Evolutionary conservation across 2,888 invertebrate genomes (phyloP), one percentile per base, ranked within the genome.

Genomic region (Dasypolia templi): DNA sequence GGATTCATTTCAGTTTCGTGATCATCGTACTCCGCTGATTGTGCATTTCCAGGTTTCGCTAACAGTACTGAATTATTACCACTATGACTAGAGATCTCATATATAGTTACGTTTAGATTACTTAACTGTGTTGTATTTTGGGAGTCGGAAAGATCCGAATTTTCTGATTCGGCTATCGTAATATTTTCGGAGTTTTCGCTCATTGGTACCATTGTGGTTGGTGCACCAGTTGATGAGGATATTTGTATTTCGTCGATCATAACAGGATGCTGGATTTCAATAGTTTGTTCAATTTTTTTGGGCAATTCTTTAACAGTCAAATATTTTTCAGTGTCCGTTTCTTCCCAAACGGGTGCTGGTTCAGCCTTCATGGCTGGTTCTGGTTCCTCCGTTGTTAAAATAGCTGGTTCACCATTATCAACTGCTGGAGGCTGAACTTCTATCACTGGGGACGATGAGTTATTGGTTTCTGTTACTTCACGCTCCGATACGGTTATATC

Each of bases 1-100:
- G 97, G 97, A 77, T 97, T 97, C 97, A 97, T 97, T 86, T 97
- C 97, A 61, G 97, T 96, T 87, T 93, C 94, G 78, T 95, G 95
- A 72, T 95, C 95, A 65, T 93, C 95, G 63, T 94, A 93, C 82
- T 95, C 94, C 2, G 92, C 82, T 9, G 93, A 91, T 68, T 93
- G 93, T 7, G 91, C 72, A 83, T 89, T 91, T 42, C 87, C 79
- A 62, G 92, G 81, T 84, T 93, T 94, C 62, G 89, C 78, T 56
- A 87, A 78, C 64, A 86, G 67, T 53, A 89, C 84, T 9, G 93
- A 90, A 77, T 89, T 89, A 79, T 92, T 95, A 77, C 84, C 86
- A 69, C 79, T 90, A 71, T 91, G 92, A 88, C 88, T 93, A 86
- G 95, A 89, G 88, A 95, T 92, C 89, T 96, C 96, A 70, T 96